Percentiles rank a stretch among this genome's conserved stretches.
These are phyloP conservation scores for Eulemur macaco DNA, from an alignment of 2,113 vertebrate species.

Conservation along the genomic window DNA sequence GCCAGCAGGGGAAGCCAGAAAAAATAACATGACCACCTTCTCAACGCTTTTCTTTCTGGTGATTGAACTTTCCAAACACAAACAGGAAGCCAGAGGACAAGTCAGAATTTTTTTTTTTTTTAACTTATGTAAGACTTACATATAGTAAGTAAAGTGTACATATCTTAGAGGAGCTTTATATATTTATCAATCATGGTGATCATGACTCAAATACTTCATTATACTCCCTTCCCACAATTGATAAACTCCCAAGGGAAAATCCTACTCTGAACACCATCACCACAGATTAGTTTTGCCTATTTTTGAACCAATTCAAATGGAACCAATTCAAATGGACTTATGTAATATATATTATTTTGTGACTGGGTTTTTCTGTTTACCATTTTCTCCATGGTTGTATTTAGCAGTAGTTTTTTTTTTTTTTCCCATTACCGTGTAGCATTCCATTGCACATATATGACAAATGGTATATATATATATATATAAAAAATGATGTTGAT, in stretches of 20 bases:
- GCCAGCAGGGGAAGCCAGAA: neutral
- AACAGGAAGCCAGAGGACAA: neutral
- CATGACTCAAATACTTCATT: neutral
- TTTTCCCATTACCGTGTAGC: neutral
- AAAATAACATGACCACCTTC: neutral
- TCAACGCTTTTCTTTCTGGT: neutral
- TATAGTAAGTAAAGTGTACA: neutral
- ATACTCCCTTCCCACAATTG: fast-evolving
- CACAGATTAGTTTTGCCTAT: neutral
- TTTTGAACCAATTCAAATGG: neutral
- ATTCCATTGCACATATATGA: neutral
- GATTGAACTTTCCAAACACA: neutral
- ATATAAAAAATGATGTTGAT: neutral
- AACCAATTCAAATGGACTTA: neutral
- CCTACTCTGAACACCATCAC: neutral
- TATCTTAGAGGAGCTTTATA: neutral
- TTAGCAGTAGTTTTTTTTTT: neutral
- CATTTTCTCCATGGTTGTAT: neutral
- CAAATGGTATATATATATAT: neutral
- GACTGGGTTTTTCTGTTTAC: neutral
- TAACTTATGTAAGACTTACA: neutral
- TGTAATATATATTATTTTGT: neutral
- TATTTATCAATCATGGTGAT: neutral
- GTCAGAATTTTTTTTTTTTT: neutral
- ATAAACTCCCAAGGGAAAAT: neutral